Base-by-base conservation (phyloP, 2,888 invertebrate species). In the Cheilosia urbana region DNA sequence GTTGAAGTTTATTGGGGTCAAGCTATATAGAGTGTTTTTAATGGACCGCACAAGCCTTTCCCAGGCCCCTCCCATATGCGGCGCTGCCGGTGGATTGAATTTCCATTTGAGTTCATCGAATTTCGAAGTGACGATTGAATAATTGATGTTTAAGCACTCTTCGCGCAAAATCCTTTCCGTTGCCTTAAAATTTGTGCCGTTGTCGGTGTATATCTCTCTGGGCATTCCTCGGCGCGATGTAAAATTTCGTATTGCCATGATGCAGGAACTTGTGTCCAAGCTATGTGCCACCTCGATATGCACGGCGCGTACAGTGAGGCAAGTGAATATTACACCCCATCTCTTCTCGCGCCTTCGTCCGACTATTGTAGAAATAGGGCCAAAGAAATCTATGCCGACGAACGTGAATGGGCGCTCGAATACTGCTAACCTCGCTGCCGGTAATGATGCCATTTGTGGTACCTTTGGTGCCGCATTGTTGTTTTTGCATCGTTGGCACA, bases 351-450 rank as follows among this genome's bases (percentile, higher is more conserved):
- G 57, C 4, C 73, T 72, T 51, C 80, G 62, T 15, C 87, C 81
- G 27, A 87, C 58, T 13, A 66, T 78, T 4, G 82, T 79, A 11
- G 55, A 17, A 4, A 88, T 34, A 19, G 87, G 87, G 1, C 87
- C 87, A 55, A 88, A 89, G 45, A 82, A 88, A 19, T 88, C 88
- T 17, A 88, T 47, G 15, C 82, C 87, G 1, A 78, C 82, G 19
- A 69, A 87, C 11, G 80, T 87, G 49, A 88, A 88, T 2, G 85
- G 87, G 5, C 82, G 82, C 71, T 85, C 65, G 24, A 78, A 83
- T 5, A 30, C 72, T 1, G 77, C 55, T 6, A 87, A 62, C 62
- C 87, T 72, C 2, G 88, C 87, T 15, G 21, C 27, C 2, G 87
- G 85, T 51, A 88, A 45, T 9, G 77, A 40, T 17, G 83, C 81